Evolutionary conservation across 2,888 invertebrate species (phyloP).

Genomic region (Chrysolina americana): DNA sequence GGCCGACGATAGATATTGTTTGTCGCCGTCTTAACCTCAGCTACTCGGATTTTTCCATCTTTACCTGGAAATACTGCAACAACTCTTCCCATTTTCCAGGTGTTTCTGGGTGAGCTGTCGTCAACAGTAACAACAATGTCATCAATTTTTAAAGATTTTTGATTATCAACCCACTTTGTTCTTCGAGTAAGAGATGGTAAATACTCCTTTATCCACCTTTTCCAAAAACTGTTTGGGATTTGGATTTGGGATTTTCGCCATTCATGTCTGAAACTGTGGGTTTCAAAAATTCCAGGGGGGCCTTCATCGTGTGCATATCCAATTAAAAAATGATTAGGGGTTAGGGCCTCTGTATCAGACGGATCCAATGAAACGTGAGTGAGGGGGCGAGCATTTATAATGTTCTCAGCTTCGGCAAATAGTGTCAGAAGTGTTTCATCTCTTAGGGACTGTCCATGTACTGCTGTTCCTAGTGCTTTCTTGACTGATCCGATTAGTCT

Average conservation of each 20-base stretch:
- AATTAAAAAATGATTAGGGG: background rate
- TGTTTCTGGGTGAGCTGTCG: slow-evolving; percentile 13
- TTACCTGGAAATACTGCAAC: background rate
- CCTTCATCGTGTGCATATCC: slow-evolving; percentile 2
- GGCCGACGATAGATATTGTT: background rate
- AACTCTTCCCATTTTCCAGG: background rate
- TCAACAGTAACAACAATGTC: slow-evolving; percentile 17
- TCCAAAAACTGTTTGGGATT: slow-evolving; percentile 1
- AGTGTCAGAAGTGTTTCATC: background rate
- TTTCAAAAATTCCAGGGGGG: background rate
- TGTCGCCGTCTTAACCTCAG: background rate
- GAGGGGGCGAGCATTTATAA: background rate
- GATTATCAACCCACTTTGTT: slow-evolving; percentile 6
- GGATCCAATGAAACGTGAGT: background rate
- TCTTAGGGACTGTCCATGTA: background rate
- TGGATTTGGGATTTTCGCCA: slow-evolving; percentile 5
- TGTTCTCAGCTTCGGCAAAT: background rate
- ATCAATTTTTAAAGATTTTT: background rate
- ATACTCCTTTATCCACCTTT: slow-evolving; percentile 6
- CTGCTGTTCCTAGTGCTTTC: background rate
- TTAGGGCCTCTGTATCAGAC: background rate
- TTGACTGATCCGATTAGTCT: slow-evolving; percentile 1
- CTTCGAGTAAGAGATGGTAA: background rate
- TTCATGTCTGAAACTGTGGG: background rate
- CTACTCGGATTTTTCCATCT: background rate